These are phyloP conservation scores for Anolis sagrei DNA, from an alignment of 2,113 vertebrate species.

Conservation along the genomic window DNA sequence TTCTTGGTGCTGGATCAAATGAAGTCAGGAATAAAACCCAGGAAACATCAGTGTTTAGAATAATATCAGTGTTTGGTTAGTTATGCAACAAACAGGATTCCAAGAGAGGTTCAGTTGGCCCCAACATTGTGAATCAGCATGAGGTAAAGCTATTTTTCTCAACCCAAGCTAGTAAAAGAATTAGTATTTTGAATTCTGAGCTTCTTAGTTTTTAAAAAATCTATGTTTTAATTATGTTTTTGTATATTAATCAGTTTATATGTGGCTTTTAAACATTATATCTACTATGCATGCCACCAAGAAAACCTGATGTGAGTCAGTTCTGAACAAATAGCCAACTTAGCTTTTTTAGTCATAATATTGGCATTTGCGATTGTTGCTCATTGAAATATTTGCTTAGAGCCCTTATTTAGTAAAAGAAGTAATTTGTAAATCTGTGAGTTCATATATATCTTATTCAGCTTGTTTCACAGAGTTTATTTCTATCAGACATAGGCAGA, in stretches of 20 bases:
- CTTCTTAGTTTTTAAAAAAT: background rate
- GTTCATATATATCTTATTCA: slow-evolving; percentile 27
- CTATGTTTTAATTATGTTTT: background rate
- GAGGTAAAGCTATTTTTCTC: background rate
- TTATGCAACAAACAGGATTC: background rate
- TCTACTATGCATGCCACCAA: background rate
- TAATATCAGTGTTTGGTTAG: too few relatives aligned
- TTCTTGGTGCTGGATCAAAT: background rate
- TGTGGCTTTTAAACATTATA: too few relatives aligned
- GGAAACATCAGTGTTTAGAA: background rate
- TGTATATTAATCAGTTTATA: background rate
- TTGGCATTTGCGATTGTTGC: background rate
- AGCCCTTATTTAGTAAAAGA: background rate
- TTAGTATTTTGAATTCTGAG: background rate
- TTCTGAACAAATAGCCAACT: background rate
- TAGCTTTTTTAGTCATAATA: background rate
- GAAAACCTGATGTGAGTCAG: background rate
- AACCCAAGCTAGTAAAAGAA: background rate
- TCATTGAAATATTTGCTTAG: slow-evolving; percentile 34
- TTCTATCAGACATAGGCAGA: slow-evolving; percentile 1
- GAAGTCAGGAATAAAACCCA: background rate
- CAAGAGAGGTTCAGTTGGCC: background rate
- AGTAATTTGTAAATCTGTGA: slow-evolving; percentile 14
- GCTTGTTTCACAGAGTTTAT: slow-evolving; percentile 27
- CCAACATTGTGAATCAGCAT: background rate